Conservation (phyloP, 1,140 invertebrate species). For the Vollenhovia emeryi region DNA sequence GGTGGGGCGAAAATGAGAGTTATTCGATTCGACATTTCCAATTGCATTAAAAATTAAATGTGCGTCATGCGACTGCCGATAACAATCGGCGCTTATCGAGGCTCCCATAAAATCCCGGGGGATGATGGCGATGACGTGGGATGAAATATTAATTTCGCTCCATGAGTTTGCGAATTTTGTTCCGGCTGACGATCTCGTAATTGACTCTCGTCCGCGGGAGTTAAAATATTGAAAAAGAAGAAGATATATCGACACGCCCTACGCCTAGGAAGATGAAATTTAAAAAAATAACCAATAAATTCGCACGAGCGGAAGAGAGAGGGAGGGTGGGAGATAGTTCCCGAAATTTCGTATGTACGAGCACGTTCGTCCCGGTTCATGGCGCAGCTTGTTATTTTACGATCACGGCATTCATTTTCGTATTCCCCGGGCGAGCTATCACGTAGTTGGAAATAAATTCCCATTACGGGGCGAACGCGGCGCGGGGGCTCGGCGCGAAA, state of each 20-base stretch:
- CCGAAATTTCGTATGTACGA: slow-evolving; percentile 46
- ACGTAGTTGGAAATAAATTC: slow-evolving; percentile 48
- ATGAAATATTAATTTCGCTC: slow-evolving; percentile 53
- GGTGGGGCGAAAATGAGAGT: neutral
- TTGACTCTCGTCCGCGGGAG: slow-evolving; percentile 14
- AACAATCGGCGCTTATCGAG: slow-evolving; percentile 58
- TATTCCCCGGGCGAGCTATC: slow-evolving; percentile 47
- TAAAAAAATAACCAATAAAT: neutral
- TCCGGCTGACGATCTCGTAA: slow-evolving; percentile 21
- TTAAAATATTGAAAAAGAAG: slow-evolving; percentile 14
- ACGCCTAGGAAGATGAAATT: neutral
- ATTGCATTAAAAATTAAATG: slow-evolving; percentile 74
- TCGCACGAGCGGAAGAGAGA: neutral
- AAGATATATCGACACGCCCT: neutral
- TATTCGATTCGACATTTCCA: slow-evolving; percentile 48
- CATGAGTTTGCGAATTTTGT: slow-evolving; percentile 44
- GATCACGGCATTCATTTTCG: slow-evolving; percentile 47
- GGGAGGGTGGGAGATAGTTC: neutral
- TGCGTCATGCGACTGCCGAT: slow-evolving; percentile 55
- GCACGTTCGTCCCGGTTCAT: slow-evolving; percentile 41
- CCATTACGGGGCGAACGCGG: slow-evolving; percentile 1
- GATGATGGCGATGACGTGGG: slow-evolving; percentile 35
- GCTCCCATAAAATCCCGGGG: slow-evolving; percentile 39
- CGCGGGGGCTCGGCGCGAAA: slow-evolving; percentile 19
- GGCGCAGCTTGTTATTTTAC: slow-evolving; percentile 52